Conservation (phyloP, 2,113 vertebrate genomes). For the Crotalus horridus region DNA sequence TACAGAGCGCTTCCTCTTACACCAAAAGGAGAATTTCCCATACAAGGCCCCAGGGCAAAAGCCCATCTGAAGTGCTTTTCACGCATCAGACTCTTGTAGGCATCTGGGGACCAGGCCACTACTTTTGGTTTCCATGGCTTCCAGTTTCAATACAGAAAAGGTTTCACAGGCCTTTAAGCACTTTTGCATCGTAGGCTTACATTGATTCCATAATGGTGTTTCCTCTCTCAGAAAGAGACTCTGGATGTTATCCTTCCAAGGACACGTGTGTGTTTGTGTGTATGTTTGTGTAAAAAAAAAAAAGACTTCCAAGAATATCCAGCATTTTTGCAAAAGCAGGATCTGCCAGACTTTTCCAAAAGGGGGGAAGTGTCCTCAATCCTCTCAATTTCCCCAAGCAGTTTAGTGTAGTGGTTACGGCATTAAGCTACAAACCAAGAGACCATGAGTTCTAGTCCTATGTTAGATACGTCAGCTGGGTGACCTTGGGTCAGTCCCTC, state of each 20-base stretch:
- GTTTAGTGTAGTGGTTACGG: not conserved
- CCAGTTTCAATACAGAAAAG: slow-evolving; percentile 2
- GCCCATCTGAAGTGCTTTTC: not conserved
- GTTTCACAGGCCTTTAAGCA: not conserved
- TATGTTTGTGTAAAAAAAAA: too few relatives aligned
- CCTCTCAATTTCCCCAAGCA: not conserved
- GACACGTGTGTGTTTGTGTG: too few relatives aligned
- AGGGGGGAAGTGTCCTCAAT: not conserved
- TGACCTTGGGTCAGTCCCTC: not conserved
- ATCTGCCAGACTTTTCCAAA: not conserved
- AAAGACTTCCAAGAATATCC: not conserved
- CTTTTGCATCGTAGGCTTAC: not conserved
- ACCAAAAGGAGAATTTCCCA: not conserved
- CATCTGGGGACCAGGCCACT: not conserved
- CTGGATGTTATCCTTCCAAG: not conserved
- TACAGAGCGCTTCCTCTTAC: not conserved
- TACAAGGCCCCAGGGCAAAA: not conserved
- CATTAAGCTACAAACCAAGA: not conserved
- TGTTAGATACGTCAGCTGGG: not conserved
- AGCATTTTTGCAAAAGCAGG: not conserved
- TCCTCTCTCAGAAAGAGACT: not conserved
- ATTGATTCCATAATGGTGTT: not conserved
- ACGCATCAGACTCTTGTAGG: not conserved
- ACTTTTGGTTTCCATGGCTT: not conserved
- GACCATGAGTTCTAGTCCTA: not conserved